Evolutionary conservation across 2,797 vertebrate genomes (phyloP).

Genomic region (Trachops cirrhosus): DNA sequence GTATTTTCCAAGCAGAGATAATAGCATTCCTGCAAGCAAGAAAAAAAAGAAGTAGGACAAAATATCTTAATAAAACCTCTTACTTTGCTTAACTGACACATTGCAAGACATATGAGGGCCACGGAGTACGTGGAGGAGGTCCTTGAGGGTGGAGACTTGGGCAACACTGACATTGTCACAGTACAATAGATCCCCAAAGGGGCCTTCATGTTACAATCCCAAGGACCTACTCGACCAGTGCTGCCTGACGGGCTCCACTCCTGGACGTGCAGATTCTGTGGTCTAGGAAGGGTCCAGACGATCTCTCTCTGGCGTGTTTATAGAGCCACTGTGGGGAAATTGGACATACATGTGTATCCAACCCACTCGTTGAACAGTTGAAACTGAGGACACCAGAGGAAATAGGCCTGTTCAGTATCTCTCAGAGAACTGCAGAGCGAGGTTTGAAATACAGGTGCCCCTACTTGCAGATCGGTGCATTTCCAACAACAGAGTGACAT

Average conservation of each 20-base stretch:
- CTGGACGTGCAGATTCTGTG: neutral
- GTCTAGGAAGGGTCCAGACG: no score
- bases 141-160: neutral
- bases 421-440: neutral
- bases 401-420: neutral
- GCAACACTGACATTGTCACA: neutral
- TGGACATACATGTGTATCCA: neutral
- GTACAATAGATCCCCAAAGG: neutral
- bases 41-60: no score
- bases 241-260: neutral
- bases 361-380: neutral
- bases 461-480: neutral
- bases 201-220: neutral
- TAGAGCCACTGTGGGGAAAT: neutral
- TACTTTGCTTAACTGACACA: neutral
- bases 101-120: neutral
- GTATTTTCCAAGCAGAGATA: neutral
- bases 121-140: neutral
- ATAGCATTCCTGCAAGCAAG: neutral
- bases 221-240: neutral
- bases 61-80: neutral
- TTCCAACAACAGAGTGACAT: neutral
- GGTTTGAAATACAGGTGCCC: neutral
- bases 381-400: neutral
- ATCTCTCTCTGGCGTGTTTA: neutral